Base-by-base conservation (phyloP, 2,888 invertebrate species). In the Rutpela maculata region DNA sequence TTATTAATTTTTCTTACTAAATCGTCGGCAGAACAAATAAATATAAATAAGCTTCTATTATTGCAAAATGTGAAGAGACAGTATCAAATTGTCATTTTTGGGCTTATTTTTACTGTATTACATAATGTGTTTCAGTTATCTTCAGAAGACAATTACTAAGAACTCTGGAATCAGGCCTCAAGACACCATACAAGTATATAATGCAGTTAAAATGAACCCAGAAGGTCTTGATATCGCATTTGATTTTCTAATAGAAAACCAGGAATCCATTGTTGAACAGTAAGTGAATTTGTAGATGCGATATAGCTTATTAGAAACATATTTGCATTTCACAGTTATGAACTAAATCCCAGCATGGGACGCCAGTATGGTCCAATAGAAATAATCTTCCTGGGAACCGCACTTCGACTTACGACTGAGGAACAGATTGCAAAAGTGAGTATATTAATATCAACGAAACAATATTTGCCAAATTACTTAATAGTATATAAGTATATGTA, bases 221-320 rank as follows among this genome's bases (percentile, higher is more conserved):
- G 17, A 55, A 26, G 68, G 55, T 15, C 26, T 68, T 31, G 68
- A 56, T n/a, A 31, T 68, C n/a, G 56, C 56, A n/a, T 56, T 68
- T 9, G 50, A 56, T 12, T 68, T 68, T 26, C n/a, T 68, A 22
- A 26, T 68, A 56, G 56, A 68, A 55, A 68, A 68, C 55, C 31
- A 68, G 1, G 26, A 63, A 35, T 10, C 11, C 1, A 63, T 63
- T 26, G n/a, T n/a, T 7, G 1, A 9, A 7, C 17, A 9, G 62
- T 63, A 63, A 35, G 11, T 35, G 4, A 10, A 18, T 35, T 31
- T 18, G 15, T 7, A 35, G 6, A n/a, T 50, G 15, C 31, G 6
- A 35, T 35, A 35, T 9, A 35, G 9, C 9, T 35, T 35, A 3
- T 15, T n/a, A 50, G 7, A 50, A 50, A 50, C 12, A 6, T 50